Evolutionary conservation across 1,140 invertebrate genomes (phyloP), one percentile per base, ranked within the genome.

Genomic region (Lethocerus indicus): DNA sequence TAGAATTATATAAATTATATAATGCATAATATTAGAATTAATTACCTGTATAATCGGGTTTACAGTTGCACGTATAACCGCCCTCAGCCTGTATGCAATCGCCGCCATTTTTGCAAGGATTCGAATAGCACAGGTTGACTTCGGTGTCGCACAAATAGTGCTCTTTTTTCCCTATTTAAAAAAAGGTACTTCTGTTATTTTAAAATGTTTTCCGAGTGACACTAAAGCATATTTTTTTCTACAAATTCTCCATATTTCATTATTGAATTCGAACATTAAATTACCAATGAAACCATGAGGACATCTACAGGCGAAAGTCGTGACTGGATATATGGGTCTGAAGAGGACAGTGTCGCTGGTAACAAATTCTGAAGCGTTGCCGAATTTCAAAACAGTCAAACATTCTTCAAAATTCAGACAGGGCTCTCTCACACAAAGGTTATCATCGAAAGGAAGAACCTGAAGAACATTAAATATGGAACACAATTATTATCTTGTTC

Each of bases 371-470:
- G 87, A 88, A 1, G 90, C 89, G 63, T 91, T 91, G 0, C 88
- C 89, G 60, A 96, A 96, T 62, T 91, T 91, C 1, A 95, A 69
- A 0, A 92, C 83, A 0, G 88, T 90, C 0, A 88, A 62, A 59
- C 94, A 98, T 59, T 90, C 81, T 63, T 97, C 91, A 63, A 81
- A 98, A 65, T 98, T 95, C 0, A 93, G 68, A 61, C 95, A 99
- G 0, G 93, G 93, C 61, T 99, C 95, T 18, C 83, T 74, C 0
- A 95, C 83, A 64, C 95, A 99, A 0, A 97, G 71, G 65, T 97
- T 95, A 63, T 98, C 94, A 62, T 95, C 91, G 65, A 98, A 96
- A 0, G 93, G 90, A 2, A 96, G 63, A 0, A 98, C 86, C 73
- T 88, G 58, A 18, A 61, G 55, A 54, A 18, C 45, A 58, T 37